Base-by-base conservation (phyloP, 2,113 vertebrate species). In the Alligator sinensis region DNA sequence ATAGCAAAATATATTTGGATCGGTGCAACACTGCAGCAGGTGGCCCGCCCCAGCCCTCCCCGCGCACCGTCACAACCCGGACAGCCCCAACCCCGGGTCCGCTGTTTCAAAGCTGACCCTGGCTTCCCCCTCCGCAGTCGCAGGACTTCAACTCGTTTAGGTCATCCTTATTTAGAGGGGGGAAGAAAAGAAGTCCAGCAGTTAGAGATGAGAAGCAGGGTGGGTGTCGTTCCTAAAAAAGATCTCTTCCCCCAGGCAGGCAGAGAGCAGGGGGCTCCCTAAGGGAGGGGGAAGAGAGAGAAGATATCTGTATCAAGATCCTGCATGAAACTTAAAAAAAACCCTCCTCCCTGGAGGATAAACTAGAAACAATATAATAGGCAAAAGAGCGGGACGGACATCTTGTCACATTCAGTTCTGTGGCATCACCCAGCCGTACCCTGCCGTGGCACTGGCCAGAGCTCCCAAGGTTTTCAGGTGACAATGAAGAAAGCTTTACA, bases 1-100 rank as follows among this genome's bases (percentile, higher is more conserved):
- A 95, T 92, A 97, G 87, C 86, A 97, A 97, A 97, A 97, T 97
- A 96, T 95, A 97, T 97, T 97, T 96, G 28, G 80, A 92, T 70
- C 92, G 94, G 80, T 90, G 86, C 86, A 94, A 93, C 91, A 94
- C 88, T 94, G 85, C 93, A 87, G 47, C 47, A 47, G 7, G 47
- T 47, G 7, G 47, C 47, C 47, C 47, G 47, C 47, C 47, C 47
- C 47, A 47, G 47, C 47, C 47, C 47, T 47, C 7, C 47, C 47
- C 47, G 47, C 9, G 47, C 47, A 47, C 47, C 47, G 38, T 47
- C 47, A 9, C 47, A 47, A 47, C 47, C 8, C 7, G 47, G 8
- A 47, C 47, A 47, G 47, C 47, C 47, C 70, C 34, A 9, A 22
- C 1, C 3, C 21, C 38, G 76, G 4, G 7, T 25, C 0, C 9